Base-by-base conservation (phyloP, 2,888 invertebrate species). In the Eilema caniola region DNA sequence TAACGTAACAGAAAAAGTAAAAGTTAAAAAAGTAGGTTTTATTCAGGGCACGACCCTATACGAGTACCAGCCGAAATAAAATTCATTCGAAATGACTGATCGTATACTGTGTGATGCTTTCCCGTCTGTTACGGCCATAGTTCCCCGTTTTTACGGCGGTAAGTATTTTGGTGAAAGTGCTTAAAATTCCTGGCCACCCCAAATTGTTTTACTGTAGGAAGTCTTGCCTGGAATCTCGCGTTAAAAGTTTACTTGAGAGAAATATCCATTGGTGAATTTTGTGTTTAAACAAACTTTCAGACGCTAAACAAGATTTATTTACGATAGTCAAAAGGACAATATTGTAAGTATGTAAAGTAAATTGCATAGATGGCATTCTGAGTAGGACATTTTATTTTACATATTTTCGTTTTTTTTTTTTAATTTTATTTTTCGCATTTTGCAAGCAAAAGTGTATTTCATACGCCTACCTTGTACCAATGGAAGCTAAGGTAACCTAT, bases 51-150 rank as follows among this genome's bases (percentile, higher is more conserved):
- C 25, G 81, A 71, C 83, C 83, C 23, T 11, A 71, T 62, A 69
- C 68, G 67, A 67, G 74, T 68, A 70, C n/a, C 25, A 67, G 67
- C 73, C 25, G 72, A 67, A 70, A 79, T 74, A 79, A 82, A 81
- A 82, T 65, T 69, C 68, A 53, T n/a, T 65, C 33, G 69, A 69
- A 77, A 81, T 72, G 69, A 81, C 67, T 75, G 80, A 75, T 79
- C 74, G 74, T 73, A 79, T 74, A 71, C 70, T 77, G 71, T 74
- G 68, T 60, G 62, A 67, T 66, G 59, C 62, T 77, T 70, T 56
- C 31, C 28, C 62, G 56, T n/a, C 63, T 60, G 25, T 70, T 59
- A 74, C 61, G 33, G 63, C 33, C 37, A 64, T 69, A 71, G 72
- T 69, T 63, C 20, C 11, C 20, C 56, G 62, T 68, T 63, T 79